Conservation (phyloP, 2,113 vertebrate species). For the Lamprotornis superbus region DNA sequence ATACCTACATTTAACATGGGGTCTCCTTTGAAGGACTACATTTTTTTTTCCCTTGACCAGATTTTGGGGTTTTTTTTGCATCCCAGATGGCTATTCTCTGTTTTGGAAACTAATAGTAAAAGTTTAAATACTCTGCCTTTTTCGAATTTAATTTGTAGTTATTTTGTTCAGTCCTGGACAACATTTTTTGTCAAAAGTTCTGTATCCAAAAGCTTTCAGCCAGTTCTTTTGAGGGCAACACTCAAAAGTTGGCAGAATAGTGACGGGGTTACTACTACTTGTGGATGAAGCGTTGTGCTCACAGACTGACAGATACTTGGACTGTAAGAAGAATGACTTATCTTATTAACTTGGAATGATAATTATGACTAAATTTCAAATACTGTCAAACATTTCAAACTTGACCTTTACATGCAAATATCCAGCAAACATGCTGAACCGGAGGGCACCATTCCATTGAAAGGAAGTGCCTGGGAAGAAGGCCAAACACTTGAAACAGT, state of each 20-base stretch:
- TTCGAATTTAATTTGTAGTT: background rate
- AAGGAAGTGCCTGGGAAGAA: background rate
- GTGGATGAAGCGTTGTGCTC: background rate
- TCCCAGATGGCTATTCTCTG: background rate
- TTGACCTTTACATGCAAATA: slow-evolving; percentile 4
- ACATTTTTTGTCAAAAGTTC: background rate
- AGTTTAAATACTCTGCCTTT: background rate
- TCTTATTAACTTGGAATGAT: background rate
- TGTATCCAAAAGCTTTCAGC: background rate
- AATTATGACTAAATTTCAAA: background rate
- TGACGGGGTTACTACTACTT: background rate
- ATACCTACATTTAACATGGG: background rate
- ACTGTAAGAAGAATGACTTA: background rate
- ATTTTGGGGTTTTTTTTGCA: background rate
- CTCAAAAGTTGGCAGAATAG: background rate
- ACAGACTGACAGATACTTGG: background rate
- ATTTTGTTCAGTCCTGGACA: background rate
- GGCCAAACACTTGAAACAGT: background rate
- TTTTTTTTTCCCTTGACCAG: background rate
- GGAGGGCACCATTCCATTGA: background rate
- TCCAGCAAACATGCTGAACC: background rate
- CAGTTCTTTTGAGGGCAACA: background rate
- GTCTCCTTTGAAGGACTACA: background rate
- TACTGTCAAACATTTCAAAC: background rate
- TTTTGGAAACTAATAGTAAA: background rate